Evolutionary conservation across 2,888 invertebrate species (phyloP).

Genomic region (Harpalus rufipes): DNA sequence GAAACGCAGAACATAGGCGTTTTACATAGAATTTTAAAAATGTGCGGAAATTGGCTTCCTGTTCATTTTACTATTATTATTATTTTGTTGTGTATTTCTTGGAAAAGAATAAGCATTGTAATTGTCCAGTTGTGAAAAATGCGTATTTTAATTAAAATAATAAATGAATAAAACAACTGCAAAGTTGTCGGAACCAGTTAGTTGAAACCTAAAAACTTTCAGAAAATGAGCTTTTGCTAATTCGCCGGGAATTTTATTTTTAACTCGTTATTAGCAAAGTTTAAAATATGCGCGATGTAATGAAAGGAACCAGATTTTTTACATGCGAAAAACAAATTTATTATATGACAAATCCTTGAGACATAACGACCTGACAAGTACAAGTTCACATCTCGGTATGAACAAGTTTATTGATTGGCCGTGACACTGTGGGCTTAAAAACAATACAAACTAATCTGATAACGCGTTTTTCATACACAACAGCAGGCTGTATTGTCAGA

Average conservation of each 20-base stretch:
- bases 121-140: background rate
- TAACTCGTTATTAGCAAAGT: slow-evolving; percentile 42
- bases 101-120: background rate
- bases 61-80: too few species aligned
- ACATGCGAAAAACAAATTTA: slow-evolving; percentile 39
- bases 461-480: slow-evolving; percentile 36
- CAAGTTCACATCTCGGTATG: slow-evolving; percentile 19
- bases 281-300: slow-evolving; percentile 42
- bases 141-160: slow-evolving; percentile 15
- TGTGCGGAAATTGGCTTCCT: too few species aligned
- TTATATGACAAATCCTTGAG: background rate
- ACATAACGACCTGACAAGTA: slow-evolving; percentile 12
- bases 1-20: too few species aligned
- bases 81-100: background rate
- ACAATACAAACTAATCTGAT: slow-evolving; percentile 44
- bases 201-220: slow-evolving; percentile 18
- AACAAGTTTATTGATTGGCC: slow-evolving; percentile 38
- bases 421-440: slow-evolving; percentile 24
- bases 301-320: slow-evolving; percentile 21
- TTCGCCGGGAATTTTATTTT: slow-evolving; percentile 16
- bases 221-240: slow-evolving; percentile 38
- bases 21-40: too few species aligned
- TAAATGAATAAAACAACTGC: slow-evolving; percentile 13
- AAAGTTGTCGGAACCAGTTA: slow-evolving; percentile 11
- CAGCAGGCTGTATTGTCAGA: slow-evolving; percentile 26